Conservation (phyloP, 2,797 vertebrate genomes). For the Gila robusta region DNA sequence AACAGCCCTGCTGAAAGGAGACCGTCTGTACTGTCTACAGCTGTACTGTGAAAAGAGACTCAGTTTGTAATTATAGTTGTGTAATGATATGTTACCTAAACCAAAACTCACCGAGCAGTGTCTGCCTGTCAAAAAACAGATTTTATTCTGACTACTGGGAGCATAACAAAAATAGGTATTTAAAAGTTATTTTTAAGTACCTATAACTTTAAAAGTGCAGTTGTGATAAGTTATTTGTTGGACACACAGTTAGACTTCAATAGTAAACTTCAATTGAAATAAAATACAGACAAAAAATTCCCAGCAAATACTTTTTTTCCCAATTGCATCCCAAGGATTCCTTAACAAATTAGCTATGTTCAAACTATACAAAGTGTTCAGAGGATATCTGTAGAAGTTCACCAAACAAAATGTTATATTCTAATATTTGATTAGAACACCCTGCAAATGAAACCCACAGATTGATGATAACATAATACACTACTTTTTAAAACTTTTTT, state of each 20-base stretch:
- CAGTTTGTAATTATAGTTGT: constrained; percentile 34
- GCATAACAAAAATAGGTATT: background rate
- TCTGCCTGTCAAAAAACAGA: constrained; percentile 2
- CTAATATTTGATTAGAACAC: background rate
- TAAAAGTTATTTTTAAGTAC: background rate
- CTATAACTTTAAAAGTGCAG: too few relatives aligned
- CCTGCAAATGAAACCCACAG: background rate
- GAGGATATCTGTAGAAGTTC: background rate
- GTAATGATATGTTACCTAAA: constrained; percentile 31
- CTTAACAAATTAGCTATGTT: background rate
- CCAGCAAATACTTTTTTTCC: too few relatives aligned
- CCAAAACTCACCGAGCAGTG: background rate
- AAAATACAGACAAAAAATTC: too few relatives aligned
- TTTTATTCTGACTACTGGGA: background rate
- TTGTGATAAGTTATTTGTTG: too few relatives aligned
- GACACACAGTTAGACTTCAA: too few relatives aligned
- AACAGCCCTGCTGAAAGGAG: background rate
- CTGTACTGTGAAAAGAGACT: constrained; percentile 53
- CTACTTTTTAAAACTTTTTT: too few relatives aligned
- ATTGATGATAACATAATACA: background rate
- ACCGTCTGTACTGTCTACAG: constrained; percentile 56
- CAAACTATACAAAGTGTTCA: background rate
- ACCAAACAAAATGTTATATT: background rate
- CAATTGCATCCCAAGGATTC: background rate
- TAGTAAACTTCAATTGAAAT: too few relatives aligned